phyloP scores from a whole-genome alignment of 2,113 vertebrate species.

The Elanus axillaris region DNA sequence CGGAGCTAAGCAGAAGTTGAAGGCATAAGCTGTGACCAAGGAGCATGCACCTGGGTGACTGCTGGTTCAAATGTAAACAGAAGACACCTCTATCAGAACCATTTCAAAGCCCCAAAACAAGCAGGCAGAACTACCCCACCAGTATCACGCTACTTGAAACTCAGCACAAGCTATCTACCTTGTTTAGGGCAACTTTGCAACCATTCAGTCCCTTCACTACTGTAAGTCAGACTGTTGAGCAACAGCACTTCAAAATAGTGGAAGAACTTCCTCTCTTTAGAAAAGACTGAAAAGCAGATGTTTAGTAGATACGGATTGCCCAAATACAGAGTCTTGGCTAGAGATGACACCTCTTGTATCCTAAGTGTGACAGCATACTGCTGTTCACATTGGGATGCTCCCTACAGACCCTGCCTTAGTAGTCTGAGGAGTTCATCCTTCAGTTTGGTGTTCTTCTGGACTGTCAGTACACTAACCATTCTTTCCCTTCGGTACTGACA shows the following conservation, averaged over 20 bases:
- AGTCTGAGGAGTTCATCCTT: not conserved
- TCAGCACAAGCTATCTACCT: not conserved
- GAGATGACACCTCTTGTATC: not conserved
- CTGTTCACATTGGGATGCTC: not conserved
- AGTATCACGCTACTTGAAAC: not conserved
- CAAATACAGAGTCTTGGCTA: not conserved
- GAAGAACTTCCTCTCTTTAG: not conserved
- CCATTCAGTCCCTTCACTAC: not conserved
- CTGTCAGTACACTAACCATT: not conserved
- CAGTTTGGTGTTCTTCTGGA: not conserved
- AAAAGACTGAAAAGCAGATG: not conserved
- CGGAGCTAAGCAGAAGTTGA: not conserved
- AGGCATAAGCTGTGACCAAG: not conserved
- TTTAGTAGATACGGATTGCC: not conserved
- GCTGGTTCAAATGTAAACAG: not conserved
- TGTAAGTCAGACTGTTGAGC: not conserved
- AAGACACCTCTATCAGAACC: not conserved
- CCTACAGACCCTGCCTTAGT: not conserved
- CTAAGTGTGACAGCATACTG: accelerated
- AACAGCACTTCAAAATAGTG: not conserved
- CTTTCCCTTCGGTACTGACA: not conserved
- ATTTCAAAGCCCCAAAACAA: not conserved
- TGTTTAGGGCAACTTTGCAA: not conserved
- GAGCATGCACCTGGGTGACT: not conserved
- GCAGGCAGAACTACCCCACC: not conserved